These are phyloP conservation scores for Hiodon tergisus DNA, from an alignment of 2,113 vertebrate genomes.

Conservation along the genomic window DNA sequence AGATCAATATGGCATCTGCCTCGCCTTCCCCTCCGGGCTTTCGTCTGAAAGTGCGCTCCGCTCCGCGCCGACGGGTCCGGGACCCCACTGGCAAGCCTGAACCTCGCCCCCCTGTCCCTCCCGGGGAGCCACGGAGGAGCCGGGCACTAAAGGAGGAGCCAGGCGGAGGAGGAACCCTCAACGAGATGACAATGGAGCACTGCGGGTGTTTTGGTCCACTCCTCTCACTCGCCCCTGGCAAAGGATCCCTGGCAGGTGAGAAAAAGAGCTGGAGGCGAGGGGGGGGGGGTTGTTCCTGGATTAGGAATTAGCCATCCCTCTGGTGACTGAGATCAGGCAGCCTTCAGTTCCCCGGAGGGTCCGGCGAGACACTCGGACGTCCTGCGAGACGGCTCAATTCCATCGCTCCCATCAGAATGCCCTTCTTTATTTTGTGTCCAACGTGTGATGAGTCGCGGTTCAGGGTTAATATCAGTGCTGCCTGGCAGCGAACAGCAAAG, in stretches of 20 bases:
- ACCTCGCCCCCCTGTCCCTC: background rate
- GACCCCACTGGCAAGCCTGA: background rate
- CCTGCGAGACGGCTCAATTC: conserved; percentile 1
- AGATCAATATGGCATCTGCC: conserved; percentile 54
- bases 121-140: background rate
- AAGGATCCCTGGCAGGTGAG: background rate
- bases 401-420: too few species aligned
- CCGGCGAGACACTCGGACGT: background rate
- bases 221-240: background rate
- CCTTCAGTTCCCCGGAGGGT: background rate
- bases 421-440: background rate
- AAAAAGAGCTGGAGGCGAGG: too few species aligned
- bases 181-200: conserved; percentile 5
- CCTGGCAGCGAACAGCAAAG: too few species aligned
- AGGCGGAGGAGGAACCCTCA: background rate
- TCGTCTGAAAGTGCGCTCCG: background rate
- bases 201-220: background rate
- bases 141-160: background rate
- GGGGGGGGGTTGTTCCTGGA: background rate
- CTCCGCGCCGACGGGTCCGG: background rate
- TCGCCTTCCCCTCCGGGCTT: conserved; percentile 34
- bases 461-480: background rate
- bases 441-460: background rate
- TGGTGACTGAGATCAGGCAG: background rate
- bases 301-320: conserved; percentile 1